These are phyloP conservation scores for Cryptophagus acutangulus DNA, from an alignment of 2,888 invertebrate genomes.

Conservation along the genomic window DNA sequence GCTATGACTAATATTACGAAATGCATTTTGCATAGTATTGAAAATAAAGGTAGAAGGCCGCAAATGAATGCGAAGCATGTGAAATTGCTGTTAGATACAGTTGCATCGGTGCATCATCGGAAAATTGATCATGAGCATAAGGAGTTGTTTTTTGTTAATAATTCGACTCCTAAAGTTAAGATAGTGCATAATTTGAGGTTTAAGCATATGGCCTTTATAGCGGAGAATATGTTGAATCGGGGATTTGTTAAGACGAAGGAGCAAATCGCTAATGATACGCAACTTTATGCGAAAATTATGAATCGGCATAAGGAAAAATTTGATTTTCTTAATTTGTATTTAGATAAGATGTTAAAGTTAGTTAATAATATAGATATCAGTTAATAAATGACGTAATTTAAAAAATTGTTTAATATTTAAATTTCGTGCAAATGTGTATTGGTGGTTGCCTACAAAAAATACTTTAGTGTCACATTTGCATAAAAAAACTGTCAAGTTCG, in stretches of 20 bases:
- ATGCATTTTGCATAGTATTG: constrained; percentile 25
- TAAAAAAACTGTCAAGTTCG: too few relatives aligned
- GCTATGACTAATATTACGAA: constrained; percentile 28
- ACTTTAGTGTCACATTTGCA: too few relatives aligned
- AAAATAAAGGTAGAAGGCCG: constrained; percentile 20
- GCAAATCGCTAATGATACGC: background rate
- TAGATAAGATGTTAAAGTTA: too few relatives aligned
- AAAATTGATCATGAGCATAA: constrained; percentile 13
- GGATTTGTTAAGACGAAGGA: background rate
- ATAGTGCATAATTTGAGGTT: background rate
- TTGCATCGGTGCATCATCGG: constrained; percentile 18
- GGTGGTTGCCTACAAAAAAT: too few relatives aligned
- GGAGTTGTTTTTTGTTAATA: background rate
- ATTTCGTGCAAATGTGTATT: too few relatives aligned
- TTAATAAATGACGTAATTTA: too few relatives aligned
- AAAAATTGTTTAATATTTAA: too few relatives aligned
- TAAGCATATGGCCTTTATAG: background rate
- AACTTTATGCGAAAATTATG: background rate
- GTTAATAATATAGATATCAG: too few relatives aligned
- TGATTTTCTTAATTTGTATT: background rate
- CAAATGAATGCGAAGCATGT: constrained; percentile 22
- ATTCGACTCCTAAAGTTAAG: background rate
- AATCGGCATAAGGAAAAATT: constrained; percentile 1
- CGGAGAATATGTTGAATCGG: constrained; percentile 1
- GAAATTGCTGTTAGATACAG: constrained; percentile 24